Base-by-base conservation (phyloP, 2,797 vertebrate species). In the Megalops cyprinoides region DNA sequence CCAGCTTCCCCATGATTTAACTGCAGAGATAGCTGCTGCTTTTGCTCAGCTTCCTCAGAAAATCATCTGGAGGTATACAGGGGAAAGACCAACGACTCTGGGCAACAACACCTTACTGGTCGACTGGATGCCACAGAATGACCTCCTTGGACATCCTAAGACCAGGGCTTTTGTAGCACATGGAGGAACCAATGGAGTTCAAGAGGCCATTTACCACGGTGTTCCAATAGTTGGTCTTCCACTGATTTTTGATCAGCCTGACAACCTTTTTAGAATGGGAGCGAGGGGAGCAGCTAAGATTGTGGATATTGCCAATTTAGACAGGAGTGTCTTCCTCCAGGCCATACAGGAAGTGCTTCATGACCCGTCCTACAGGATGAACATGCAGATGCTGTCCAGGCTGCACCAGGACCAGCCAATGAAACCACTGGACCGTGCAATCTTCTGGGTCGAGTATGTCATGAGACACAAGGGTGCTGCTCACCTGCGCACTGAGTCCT, bases 221-320 rank as follows among this genome's bases (percentile, higher is more conserved):
- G 67, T 82, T 39, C 81, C 81, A 18, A 9, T 82, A 56, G 77
- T 82, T 18, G 81, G 81, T 10, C n/a, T 82, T n/a, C 81, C 81
- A 31, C 28, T 82, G n/a, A 31, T 79, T 12, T 76, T 28, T 31
- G 81, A 82, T 42, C 81, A 82, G 42, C 58, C 25, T n/a, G 77
- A 82, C 37, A 82, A 82, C 53, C 44, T 82, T 15, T 34, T 60
- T 34, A 34, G 39, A 9, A 53, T 82, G 39, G 31, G 74, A 56
- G 58, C 10, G 34, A 37, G 53, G 15, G 81, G 81, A n/a, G 77
- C 48, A n/a, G 81, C 77, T 48, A 81, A 67, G 34, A 49, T 77
- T 18, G 55, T 77, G 56, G 77, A 78, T 31, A 51, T 81, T 48
- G 39, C 46, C 37, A 51, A 60, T 12, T 15, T 77, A 23, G 58